Evolutionary conservation across 2,797 vertebrate species (phyloP), one percentile per base, ranked within the genome.

Genomic region (Takifugu ocellatus): DNA sequence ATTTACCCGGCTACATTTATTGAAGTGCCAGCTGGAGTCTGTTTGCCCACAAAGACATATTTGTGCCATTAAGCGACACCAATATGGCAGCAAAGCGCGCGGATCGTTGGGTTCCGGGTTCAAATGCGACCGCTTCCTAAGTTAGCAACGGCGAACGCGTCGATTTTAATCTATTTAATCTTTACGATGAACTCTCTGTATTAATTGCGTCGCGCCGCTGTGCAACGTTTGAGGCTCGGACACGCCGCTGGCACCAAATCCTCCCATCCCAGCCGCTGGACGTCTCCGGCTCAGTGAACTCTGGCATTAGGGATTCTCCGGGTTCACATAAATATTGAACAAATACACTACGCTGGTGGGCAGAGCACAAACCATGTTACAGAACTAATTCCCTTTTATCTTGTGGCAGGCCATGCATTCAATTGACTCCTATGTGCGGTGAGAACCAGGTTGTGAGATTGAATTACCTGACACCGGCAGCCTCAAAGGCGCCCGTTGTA

Each of bases 321-420:
- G 21, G 77, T 87, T 85, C 77, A 82, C 77, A 74, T 81, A 83
- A 82, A 87, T 83, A 87, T 83, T 79, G 83, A 86, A 79, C 78
- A 79, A 86, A 84, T 56, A 70, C 73, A 58, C 45, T 42, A 63
- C 80, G 64, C 70, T 66, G 70, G 53, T 73, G 75, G 84, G 72
- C 82, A 68, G 72, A 79, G 79, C 86, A 79, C 78, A 83, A 80
- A 74, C 81, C 75, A 76, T 87, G 86, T 82, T 85, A 81, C 76
- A 84, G 68, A 84, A 75, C 84, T 84, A 85, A 85, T 84, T 84
- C 82, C 70, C 77, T 78, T 87, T 84, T 82, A 86, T 86, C 82
- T 85, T 42, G 63, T 80, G 75, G 76, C 72, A 73, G 79, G 77
- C 71, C 77, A 81, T 84, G 86, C 81, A 83, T 87, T 85, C 84